A percentile compares a stretch with the other conserved stretches of the same genome.
Conservation (phyloP, 2,113 vertebrate genomes). For the Tylochromis polylepis region DNA sequence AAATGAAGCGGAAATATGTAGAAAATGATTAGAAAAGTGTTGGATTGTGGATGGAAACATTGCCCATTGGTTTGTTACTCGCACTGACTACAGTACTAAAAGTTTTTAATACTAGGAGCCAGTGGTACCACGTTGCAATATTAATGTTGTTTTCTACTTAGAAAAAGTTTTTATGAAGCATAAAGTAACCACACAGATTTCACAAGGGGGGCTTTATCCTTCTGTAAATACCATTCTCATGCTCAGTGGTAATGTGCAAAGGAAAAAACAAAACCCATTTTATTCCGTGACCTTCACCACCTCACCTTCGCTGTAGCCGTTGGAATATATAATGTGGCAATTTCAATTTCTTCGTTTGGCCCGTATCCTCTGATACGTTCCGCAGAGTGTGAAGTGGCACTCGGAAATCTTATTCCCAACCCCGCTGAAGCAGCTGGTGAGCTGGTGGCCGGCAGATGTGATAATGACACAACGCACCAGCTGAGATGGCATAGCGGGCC, state of each 20-base stretch:
- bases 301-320: conserved; percentile 1
- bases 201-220: conserved; percentile 9
- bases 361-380: conserved; percentile 40
- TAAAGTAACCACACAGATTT: conserved; percentile 6
- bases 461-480: conserved; percentile 59
- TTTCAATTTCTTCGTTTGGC: conserved; percentile 50
- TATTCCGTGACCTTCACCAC: conserved; percentile 38
- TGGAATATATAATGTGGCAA: conserved; percentile 37
- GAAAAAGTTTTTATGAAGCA: conserved; percentile 23
- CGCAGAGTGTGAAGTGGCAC: conserved; percentile 41
- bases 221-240: conserved; percentile 25
- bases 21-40: conserved; percentile 11
- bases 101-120: conserved; percentile 1
- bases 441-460: conserved; percentile 59
- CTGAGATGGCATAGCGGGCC: conserved; percentile 56
- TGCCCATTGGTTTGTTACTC: background rate
- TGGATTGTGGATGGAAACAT: background rate
- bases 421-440: conserved; percentile 60
- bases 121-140: conserved; percentile 24
- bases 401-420: conserved; percentile 61
- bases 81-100: background rate
- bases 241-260: conserved; percentile 6
- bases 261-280: conserved; percentile 33
- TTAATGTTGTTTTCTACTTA: conserved; percentile 36
- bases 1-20: background rate